Evolutionary conservation across 2,113 vertebrate genomes (phyloP), one percentile per base, ranked within the genome.

Genomic region (Protobothrops flavoviridis): DNA sequence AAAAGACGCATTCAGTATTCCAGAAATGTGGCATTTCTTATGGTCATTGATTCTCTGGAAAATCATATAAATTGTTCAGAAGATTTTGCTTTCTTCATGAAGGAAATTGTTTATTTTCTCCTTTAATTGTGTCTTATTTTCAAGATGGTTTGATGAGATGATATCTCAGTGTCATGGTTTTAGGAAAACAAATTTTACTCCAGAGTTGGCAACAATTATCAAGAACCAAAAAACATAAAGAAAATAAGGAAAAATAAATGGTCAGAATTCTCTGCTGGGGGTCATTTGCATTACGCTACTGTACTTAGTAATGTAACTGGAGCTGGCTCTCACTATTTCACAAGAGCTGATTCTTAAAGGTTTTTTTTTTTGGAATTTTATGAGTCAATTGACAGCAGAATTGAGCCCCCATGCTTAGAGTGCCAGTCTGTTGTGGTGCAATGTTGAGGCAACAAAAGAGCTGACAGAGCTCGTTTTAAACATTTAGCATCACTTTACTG

Each of bases 61-160:
- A 56, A 20, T 90, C 91, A 89, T 0, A 0, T 94, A 45, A 33
- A 52, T 91, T 26, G 0, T 81, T 56, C 90, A n/a, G 3, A 29
- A 89, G 56, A 74, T 86, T 61, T 93, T 94, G 50, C 91, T 94
- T 94, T 95, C 59, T 93, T 94, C 90, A 0, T 0, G 57, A 90
- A 81, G 20, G 10, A 85, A 86, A 33, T 57, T n/a, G 1, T 59
- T 39, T 59, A 29, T 43, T 53, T 87, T n/a, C 26, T 93, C 85
- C 48, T 94, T 53, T 43, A 23, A 85, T 21, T 24, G 48, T 29
- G 29, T 48, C 39, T 88, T 39, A 0, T 91, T 94, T 48, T 90
- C 57, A 88, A 59, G 33, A 92, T 64, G 48, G 45, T 94, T 91
- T 91, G 56, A 50, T 93, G 89, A 48, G 12, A n/a, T 95, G 95